phyloP scores from a whole-genome alignment of 53 echinoderm and acorn worm genomes.

The Stichopus horrens region DNA sequence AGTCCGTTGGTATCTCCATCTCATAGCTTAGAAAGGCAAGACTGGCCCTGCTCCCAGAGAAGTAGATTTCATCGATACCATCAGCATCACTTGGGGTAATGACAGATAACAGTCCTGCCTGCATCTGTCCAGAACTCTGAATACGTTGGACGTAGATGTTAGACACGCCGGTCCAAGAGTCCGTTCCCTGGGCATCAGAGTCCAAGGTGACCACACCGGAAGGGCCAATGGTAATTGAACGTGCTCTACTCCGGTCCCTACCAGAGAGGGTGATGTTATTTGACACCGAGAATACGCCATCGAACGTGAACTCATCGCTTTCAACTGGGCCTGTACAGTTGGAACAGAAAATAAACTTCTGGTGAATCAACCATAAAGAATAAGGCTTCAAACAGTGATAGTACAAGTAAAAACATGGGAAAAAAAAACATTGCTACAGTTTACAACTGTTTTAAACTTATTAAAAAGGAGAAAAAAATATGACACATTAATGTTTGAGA shows the following conservation, averaged over 20 bases:
- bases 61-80: constrained; percentile 57
- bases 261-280: constrained; percentile 4
- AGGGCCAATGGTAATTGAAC: not conserved
- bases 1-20: constrained; percentile 59
- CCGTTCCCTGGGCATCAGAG: constrained; percentile 42
- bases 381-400: too few relatives aligned
- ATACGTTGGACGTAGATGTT: constrained; percentile 52
- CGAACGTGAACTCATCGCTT: not conserved
- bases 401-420: too few relatives aligned
- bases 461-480: too few relatives aligned
- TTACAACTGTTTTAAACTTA: too few relatives aligned
- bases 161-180: constrained; percentile 58
- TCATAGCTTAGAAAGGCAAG: constrained; percentile 54
- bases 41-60: constrained; percentile 49
- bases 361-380: too few relatives aligned
- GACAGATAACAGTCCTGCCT: constrained; percentile 60
- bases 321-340: not conserved
- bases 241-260: not conserved
- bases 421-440: too few relatives aligned
- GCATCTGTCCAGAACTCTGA: constrained; percentile 46
- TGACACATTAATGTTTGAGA: too few relatives aligned
- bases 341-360: not conserved
- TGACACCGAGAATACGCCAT: constrained; percentile 9
- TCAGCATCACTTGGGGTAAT: constrained; percentile 35
- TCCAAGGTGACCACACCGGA: constrained; percentile 56